Base-by-base conservation (phyloP, 2,113 vertebrate genomes). In the Dermatemys mawii region DNA sequence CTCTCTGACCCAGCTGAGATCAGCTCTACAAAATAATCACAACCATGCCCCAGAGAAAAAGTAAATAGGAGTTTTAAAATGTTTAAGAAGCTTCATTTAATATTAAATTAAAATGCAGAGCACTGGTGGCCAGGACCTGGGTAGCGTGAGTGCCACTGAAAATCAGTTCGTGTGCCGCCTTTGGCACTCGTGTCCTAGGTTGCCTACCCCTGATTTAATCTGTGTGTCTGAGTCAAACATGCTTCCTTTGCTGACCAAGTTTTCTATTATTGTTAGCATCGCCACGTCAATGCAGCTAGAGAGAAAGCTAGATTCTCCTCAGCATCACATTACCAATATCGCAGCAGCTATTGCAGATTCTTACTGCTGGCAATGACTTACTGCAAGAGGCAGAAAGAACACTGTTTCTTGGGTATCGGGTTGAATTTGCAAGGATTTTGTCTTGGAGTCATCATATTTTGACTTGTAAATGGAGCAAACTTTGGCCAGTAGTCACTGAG, bases 201-300 rank as follows among this genome's bases (percentile, higher is more conserved):
- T n/a, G n/a, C n/a, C n/a, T n/a, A n/a, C n/a, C n/a, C n/a, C n/a
- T n/a, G n/a, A n/a, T n/a, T n/a, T n/a, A 90, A 93, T 89, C 63
- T 90, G 81, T 41, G 29, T 32, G 38, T 97, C 79, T 90, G 87
- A 93, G 78, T 96, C 82, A 78, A 3, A 2, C 49, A 85, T 67
- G 63, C 70, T 93, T 81, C 48, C 75, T 92, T 86, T 93, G 86
- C 82, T 87, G 85, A 67, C 17, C 48, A 48, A 0, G 0, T 50
- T 2, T 21, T 4, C 41, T 32, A 50, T 90, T 91, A 78, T 24
- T 82, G 19, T 84, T 90, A 16, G 38, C 76, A 49, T 46, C 89
- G n/a, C 63, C 90, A 38, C 87, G 53, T 78, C 41, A 87, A 49
- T 29, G 21, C 0, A 81, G 51, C 26, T 85, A 44, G 80, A 84